Conservation (phyloP, 2,113 vertebrate genomes). For the Osmerus mordax region DNA sequence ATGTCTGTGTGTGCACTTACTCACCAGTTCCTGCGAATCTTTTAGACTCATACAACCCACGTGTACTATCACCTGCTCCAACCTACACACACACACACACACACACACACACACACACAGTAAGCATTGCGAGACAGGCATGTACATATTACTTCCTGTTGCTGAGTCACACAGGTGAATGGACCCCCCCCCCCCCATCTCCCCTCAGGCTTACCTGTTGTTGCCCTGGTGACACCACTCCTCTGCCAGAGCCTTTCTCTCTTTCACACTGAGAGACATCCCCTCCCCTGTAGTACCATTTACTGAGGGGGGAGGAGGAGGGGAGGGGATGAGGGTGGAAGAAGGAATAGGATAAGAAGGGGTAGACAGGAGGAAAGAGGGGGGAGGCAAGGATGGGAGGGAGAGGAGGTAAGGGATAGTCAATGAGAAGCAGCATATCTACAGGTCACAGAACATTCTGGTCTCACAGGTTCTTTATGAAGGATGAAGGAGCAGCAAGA, state of each 20-base stretch:
- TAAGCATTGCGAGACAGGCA: not conserved
- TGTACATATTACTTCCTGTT: not conserved
- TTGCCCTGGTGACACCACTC: conserved; percentile 81
- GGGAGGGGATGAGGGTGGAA: conserved; percentile 9
- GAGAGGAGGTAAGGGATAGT: no score
- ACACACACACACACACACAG: conserved; percentile 10
- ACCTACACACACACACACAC: conserved; percentile 61
- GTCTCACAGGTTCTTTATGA: no score
- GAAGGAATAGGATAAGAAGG: not conserved
- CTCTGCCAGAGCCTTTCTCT: conserved; percentile 81
- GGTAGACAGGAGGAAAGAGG: not conserved
- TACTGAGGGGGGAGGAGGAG: conserved; percentile 72
- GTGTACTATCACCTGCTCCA: conserved; percentile 88
- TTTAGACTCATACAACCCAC: conserved; percentile 88
- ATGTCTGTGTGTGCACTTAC: conserved; percentile 22
- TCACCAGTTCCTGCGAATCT: conserved; percentile 87
- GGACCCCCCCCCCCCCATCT: no score
- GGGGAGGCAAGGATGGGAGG: not conserved
- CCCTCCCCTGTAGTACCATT: conserved; percentile 96
- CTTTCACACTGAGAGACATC: conserved; percentile 79
- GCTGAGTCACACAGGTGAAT: no score
- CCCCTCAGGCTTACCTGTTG: conserved; percentile 49
- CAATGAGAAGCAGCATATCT: no score
- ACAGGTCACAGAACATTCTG: no score
- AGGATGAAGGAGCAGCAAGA: no score